Conservation (phyloP, 2,888 invertebrate genomes). For the Eumerus sabulonum region DNA sequence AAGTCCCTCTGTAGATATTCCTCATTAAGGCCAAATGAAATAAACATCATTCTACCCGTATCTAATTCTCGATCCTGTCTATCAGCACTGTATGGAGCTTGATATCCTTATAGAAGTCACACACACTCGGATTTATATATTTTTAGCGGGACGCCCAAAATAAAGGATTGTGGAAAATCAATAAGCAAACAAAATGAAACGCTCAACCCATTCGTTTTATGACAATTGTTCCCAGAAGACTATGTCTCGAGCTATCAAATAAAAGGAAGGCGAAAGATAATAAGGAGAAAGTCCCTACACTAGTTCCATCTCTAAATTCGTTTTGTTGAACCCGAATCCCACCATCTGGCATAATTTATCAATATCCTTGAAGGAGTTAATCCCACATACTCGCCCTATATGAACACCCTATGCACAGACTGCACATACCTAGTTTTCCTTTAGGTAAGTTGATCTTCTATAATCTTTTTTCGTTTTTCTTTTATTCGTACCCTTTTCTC, state of each 20-base stretch:
- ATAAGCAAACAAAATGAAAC: slow-evolving; percentile 20
- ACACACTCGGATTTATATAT: no score
- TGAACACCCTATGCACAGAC: neutral
- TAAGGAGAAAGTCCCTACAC: neutral
- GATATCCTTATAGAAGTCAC: no score
- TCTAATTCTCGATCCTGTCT: no score
- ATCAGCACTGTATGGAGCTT: no score
- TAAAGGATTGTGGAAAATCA: slow-evolving; percentile 19
- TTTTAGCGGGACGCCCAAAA: slow-evolving; percentile 5
- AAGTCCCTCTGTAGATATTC: slow-evolving; percentile 41
- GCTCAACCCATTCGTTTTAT: slow-evolving; percentile 49
- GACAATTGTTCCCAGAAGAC: slow-evolving; percentile 59
- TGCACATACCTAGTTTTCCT: slow-evolving; percentile 5
- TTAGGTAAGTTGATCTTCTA: slow-evolving; percentile 58
- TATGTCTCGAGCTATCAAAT: slow-evolving; percentile 59
- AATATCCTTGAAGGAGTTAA: slow-evolving; percentile 67
- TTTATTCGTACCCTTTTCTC: slow-evolving; percentile 29
- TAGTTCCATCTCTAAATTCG: neutral
- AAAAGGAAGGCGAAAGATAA: slow-evolving; percentile 27
- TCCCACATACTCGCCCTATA: slow-evolving; percentile 29
- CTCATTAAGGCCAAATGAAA: slow-evolving; percentile 63
- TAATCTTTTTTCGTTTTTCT: slow-evolving; percentile 40
- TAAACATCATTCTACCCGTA: slow-evolving; percentile 45
- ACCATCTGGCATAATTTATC: slow-evolving; percentile 64
- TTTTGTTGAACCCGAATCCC: slow-evolving; percentile 42